phyloP scores from a whole-genome alignment of 2,888 invertebrate genomes.

The Enchytraeus crypticus region DNA sequence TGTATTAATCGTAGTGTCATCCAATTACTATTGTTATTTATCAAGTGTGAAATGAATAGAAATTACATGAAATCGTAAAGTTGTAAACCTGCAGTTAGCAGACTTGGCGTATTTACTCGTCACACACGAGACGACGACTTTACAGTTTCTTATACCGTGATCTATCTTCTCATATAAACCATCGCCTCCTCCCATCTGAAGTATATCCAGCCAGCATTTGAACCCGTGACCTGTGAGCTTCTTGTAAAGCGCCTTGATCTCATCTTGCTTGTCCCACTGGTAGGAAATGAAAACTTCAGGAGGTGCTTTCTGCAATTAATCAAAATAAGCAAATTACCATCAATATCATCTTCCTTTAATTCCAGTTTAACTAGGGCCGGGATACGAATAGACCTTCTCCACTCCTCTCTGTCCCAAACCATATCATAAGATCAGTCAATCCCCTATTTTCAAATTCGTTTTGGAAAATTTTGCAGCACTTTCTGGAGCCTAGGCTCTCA shows the following conservation, averaged over 20 bases:
- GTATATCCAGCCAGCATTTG: conserved; percentile 44
- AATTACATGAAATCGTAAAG: too few relatives aligned
- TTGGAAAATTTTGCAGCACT: too few relatives aligned
- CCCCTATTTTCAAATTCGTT: too few relatives aligned
- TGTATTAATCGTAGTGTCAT: too few relatives aligned
- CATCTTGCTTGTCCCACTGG: conserved; percentile 44
- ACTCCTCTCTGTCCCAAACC: too few relatives aligned
- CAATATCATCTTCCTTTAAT: too few relatives aligned
- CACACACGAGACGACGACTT: conserved; percentile 38
- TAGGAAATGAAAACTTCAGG: conserved; percentile 40
- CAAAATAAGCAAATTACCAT: neutral
- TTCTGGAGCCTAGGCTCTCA: too few relatives aligned
- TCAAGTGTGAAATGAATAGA: too few relatives aligned
- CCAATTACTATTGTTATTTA: too few relatives aligned
- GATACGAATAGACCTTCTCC: too few relatives aligned
- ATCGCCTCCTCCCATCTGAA: conserved; percentile 47
- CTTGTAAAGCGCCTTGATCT: conserved; percentile 36
- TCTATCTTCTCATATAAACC: conserved; percentile 46
- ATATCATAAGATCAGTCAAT: too few relatives aligned
- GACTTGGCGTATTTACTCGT: conserved; percentile 43
- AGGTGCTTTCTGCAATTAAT: neutral
- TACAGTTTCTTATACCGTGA: conserved; percentile 29
- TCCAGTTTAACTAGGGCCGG: too few relatives aligned
- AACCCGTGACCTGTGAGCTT: conserved; percentile 34
- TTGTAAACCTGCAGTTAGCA: conserved; percentile 36